Percentiles rank a stretch among this genome's conserved stretches.
Evolutionary conservation across 2,113 vertebrate species (phyloP).

Genomic region (Sprattus sprattus): DNA sequence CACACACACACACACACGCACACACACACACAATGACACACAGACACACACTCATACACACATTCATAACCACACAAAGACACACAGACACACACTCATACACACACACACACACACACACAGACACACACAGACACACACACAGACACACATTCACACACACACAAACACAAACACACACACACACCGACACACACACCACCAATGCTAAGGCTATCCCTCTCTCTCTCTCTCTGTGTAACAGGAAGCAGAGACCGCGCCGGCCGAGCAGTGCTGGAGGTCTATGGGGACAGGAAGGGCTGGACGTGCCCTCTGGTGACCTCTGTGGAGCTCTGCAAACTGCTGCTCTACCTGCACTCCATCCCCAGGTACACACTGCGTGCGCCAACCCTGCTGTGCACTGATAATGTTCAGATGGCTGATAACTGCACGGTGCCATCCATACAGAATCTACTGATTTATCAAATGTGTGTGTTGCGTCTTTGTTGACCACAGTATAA

Average conservation of each 20-base stretch:
- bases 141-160: too few relatives aligned
- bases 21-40: not conserved
- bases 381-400: too few relatives aligned
- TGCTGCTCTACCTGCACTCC: constrained; percentile 77
- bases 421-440: too few relatives aligned
- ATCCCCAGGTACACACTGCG: not conserved
- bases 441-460: too few relatives aligned
- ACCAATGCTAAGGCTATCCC: not conserved
- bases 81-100: not conserved
- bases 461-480: too few relatives aligned
- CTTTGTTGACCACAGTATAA: too few relatives aligned
- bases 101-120: not conserved
- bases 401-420: too few relatives aligned
- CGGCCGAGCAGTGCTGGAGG: constrained; percentile 83
- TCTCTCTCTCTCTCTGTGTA: not conserved
- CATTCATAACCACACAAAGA: not conserved
- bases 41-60: not conserved
- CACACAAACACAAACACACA: not conserved
- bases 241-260: constrained; percentile 83
- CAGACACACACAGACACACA: not conserved
- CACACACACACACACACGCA: not conserved
- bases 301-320: constrained; percentile 76
- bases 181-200: not conserved
- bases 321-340: constrained; percentile 65
- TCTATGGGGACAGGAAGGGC: constrained; percentile 66